phyloP scores from a whole-genome alignment of 2,113 vertebrate species.

The Potamarius usumacintae region DNA sequence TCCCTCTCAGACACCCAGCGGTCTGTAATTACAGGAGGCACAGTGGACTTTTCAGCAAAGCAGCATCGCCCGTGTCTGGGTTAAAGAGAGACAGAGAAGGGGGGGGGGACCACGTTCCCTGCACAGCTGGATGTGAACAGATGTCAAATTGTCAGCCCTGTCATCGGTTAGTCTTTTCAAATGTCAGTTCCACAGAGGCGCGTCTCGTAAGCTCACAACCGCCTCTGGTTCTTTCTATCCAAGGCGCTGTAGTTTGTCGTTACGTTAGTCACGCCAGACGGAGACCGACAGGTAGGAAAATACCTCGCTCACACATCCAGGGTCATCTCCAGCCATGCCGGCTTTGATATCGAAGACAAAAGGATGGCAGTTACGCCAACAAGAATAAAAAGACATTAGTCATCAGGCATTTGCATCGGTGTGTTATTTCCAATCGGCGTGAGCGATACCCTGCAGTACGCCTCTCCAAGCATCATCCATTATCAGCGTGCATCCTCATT shows the following conservation, averaged over 20 bases:
- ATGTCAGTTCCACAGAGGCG: constrained; percentile 26
- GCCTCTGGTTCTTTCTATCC: constrained; percentile 16
- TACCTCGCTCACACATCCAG: background rate
- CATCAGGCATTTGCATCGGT: constrained; percentile 44
- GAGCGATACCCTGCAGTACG: constrained; percentile 29
- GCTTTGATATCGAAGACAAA: constrained; percentile 21
- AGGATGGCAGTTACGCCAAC: constrained; percentile 20
- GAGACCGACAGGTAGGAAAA: constrained; percentile 23
- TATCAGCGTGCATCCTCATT: constrained; percentile 43
- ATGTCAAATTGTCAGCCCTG: constrained; percentile 44
- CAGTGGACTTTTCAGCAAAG: constrained; percentile 30
- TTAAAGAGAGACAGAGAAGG: background rate
- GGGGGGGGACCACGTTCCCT: constrained; percentile 4
- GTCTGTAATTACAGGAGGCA: constrained; percentile 50
- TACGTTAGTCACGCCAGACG: constrained; percentile 1
- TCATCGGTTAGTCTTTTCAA: constrained; percentile 33
- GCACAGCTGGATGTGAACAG: constrained; percentile 39
- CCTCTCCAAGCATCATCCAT: constrained; percentile 52
- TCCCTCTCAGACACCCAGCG: constrained; percentile 6
- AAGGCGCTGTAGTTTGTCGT: background rate
- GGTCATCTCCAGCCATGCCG: constrained; percentile 1
- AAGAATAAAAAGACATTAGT: constrained; percentile 54
- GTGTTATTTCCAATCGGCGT: constrained; percentile 49
- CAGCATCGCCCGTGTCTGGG: constrained; percentile 4
- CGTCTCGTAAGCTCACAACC: background rate